Conservation (phyloP, 2,797 vertebrate genomes). For the Megaceryle alcyon region DNA sequence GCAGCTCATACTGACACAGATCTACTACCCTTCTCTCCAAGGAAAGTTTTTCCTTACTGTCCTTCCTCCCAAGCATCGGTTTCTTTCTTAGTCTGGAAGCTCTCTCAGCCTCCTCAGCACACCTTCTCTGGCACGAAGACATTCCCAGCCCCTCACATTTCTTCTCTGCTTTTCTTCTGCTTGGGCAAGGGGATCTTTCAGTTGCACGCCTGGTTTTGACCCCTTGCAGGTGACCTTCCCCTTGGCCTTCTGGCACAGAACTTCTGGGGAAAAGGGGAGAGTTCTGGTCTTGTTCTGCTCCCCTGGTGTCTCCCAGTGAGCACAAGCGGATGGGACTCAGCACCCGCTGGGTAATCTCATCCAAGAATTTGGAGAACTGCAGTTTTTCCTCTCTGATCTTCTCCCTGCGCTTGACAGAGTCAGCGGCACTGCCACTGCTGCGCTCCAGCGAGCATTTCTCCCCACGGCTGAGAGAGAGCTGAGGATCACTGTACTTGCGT, state of each 20-base stretch:
- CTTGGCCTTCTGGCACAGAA: background rate
- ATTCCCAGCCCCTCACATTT: constrained; percentile 42
- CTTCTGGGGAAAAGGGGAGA: constrained; percentile 19
- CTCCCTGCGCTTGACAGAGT: constrained; percentile 59
- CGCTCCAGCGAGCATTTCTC: constrained; percentile 27
- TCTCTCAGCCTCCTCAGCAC: constrained; percentile 41
- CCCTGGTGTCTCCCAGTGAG: constrained; percentile 29
- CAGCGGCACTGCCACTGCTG: constrained; percentile 45
- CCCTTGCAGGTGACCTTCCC: constrained; percentile 36
- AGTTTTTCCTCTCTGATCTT: constrained; percentile 80
- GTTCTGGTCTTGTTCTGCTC: constrained; percentile 33
- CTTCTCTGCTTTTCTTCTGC: constrained; percentile 75
- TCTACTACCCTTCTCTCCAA: constrained; percentile 62
- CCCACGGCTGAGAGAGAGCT: constrained; percentile 25
- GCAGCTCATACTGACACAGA: constrained; percentile 63
- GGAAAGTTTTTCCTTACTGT: constrained; percentile 64
- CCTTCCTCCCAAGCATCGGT: constrained; percentile 45
- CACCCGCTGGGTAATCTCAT: constrained; percentile 85
- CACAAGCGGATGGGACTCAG: constrained; percentile 77
- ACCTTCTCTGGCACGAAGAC: constrained; percentile 34
- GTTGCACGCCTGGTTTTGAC: background rate
- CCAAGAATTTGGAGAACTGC: constrained; percentile 88
- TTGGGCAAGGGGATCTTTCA: constrained; percentile 26
- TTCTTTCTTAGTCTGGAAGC: constrained; percentile 59
- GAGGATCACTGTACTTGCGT: constrained; percentile 41